A percentile compares a stretch with the other conserved stretches of the same genome.
These are phyloP conservation scores for Anagrus nilaparvatae DNA, from an alignment of 1,140 invertebrate species.

Conservation along the genomic window DNA sequence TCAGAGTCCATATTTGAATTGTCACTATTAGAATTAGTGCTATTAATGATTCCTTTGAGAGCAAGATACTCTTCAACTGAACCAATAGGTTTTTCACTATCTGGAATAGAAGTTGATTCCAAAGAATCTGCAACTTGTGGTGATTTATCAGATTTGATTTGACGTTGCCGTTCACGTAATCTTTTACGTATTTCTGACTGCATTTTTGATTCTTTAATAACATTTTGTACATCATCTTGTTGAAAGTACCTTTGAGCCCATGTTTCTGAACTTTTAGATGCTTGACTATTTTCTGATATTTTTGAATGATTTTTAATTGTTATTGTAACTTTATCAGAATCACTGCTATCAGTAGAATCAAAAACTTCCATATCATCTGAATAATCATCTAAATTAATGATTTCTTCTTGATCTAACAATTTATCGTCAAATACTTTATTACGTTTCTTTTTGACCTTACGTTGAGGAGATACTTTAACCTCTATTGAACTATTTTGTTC, in stretches of 20 bases:
- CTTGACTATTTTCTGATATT: constrained; percentile 2
- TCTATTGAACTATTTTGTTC: constrained; percentile 5
- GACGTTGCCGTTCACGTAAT: constrained; percentile 35
- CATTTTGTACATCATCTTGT: constrained; percentile 39
- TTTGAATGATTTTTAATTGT: constrained; percentile 8
- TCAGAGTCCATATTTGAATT: no score
- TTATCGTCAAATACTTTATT: constrained; percentile 13
- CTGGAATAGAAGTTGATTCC: constrained; percentile 1
- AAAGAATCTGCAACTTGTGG: constrained; percentile 20
- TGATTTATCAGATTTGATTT: constrained; percentile 31
- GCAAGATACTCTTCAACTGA: constrained; percentile 40
- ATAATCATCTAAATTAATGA: constrained; percentile 41
- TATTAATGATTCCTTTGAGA: constrained; percentile 24
- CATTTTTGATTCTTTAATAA: constrained; percentile 42
- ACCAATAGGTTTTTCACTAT: constrained; percentile 27
- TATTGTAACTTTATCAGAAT: constrained; percentile 6
- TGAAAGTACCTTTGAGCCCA: constrained; percentile 40
- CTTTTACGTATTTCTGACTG: constrained; percentile 41
- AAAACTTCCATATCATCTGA: constrained; percentile 37
- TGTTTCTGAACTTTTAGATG: constrained; percentile 26
- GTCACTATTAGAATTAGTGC: no score
- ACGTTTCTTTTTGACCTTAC: no score
- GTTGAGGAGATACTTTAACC: constrained; percentile 10
- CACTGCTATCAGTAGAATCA: constrained; percentile 22
- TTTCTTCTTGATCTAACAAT: constrained; percentile 29